A percentile compares a stretch with the other conserved stretches of the same genome.
Evolutionary conservation across 2,797 vertebrate species (phyloP).

Genomic region (Malurus leucopterus): DNA sequence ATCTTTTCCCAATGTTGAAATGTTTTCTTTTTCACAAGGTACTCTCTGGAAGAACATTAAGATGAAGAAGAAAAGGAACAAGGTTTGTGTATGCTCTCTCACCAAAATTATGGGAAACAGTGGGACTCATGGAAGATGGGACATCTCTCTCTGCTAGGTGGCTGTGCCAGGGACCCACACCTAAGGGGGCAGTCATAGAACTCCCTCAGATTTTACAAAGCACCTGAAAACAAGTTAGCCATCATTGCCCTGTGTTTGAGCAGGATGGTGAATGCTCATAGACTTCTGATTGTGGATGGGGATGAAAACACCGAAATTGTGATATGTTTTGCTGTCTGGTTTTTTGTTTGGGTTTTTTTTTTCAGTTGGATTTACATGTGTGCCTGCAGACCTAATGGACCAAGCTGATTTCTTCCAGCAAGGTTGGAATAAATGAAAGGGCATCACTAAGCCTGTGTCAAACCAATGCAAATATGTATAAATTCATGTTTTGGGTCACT

Average conservation of each 20-base stretch:
- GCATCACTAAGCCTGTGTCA: not conserved
- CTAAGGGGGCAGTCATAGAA: rapidly evolving
- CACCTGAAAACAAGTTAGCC: not conserved
- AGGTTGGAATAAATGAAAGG: not conserved
- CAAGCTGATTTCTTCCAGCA: not conserved
- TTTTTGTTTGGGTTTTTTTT: not conserved
- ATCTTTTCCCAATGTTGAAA: not conserved
- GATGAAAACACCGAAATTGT: not conserved
- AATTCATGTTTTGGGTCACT: not conserved
- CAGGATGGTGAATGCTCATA: not conserved
- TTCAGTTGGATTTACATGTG: not conserved
- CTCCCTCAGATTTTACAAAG: not conserved
- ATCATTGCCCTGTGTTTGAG: not conserved
- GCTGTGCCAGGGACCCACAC: not conserved
- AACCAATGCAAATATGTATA: not conserved
- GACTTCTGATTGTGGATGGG: not conserved
- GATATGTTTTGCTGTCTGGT: not conserved
- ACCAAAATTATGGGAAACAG: not conserved
- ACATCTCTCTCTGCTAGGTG: not conserved
- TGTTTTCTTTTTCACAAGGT: not conserved
- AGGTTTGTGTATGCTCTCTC: not conserved
- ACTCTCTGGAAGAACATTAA: not conserved
- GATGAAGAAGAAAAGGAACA: not conserved
- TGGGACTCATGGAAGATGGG: not conserved
- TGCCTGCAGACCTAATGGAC: not conserved